Percentiles rank a stretch among this genome's conserved stretches.
phyloP scores from a whole-genome alignment of 2,888 invertebrate species.

The Cephus pygmeus region DNA sequence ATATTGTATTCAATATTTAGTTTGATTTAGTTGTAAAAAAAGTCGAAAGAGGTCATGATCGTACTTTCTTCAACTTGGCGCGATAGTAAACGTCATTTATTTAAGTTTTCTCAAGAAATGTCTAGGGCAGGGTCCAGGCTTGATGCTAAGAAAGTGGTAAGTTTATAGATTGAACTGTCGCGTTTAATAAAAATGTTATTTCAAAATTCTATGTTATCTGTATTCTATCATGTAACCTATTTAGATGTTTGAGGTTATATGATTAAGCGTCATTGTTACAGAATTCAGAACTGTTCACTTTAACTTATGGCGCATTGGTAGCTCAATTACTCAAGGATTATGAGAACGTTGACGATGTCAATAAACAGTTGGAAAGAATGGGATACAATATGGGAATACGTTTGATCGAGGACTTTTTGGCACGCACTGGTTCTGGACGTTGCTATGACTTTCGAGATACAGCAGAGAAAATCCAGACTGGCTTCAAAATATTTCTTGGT shows the following conservation, averaged over 20 bases:
- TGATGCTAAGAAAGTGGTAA: slow-evolving; percentile 83
- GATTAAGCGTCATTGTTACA: slow-evolving; percentile 62
- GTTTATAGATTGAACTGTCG: slow-evolving; percentile 43
- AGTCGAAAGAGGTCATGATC: neutral
- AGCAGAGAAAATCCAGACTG: slow-evolving; percentile 92
- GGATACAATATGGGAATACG: slow-evolving; percentile 99
- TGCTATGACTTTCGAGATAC: slow-evolving; percentile 97
- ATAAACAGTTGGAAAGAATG: slow-evolving; percentile 93
- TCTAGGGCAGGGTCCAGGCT: slow-evolving; percentile 77
- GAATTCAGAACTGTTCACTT: slow-evolving; percentile 96
- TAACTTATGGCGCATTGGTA: slow-evolving; percentile 98
- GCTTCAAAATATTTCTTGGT: slow-evolving; percentile 75
- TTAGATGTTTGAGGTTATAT: neutral
- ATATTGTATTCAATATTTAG: neutral
- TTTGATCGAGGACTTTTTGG: slow-evolving; percentile 96
- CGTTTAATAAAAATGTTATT: neutral
- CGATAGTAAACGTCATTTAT: neutral
- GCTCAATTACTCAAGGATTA: slow-evolving; percentile 97
- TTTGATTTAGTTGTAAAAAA: neutral
- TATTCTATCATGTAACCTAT: neutral
- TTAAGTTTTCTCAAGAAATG: slow-evolving; percentile 66
- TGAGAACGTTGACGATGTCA: slow-evolving; percentile 97
- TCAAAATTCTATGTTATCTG: neutral
- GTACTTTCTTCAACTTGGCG: neutral
- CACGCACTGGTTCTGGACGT: slow-evolving; percentile 87